phyloP scores from a whole-genome alignment of 1,140 invertebrate genomes.

The Anoplolepis gracilipes region DNA sequence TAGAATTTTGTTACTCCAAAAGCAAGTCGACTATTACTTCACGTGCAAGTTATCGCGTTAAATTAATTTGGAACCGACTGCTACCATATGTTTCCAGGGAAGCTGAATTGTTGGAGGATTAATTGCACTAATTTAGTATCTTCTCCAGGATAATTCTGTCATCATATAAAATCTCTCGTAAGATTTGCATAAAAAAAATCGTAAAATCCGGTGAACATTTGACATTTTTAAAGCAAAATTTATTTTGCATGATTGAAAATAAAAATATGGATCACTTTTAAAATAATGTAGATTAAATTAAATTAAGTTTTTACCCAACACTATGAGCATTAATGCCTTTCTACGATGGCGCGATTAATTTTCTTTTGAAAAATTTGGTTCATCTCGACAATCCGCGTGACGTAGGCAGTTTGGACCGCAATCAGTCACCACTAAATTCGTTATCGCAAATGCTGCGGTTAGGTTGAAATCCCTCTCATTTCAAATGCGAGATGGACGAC shows the following conservation, averaged over 20 bases:
- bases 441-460: slow-evolving; percentile 46
- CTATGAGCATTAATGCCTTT: background rate
- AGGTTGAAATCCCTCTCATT: slow-evolving; percentile 13
- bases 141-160: background rate
- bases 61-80: slow-evolving; percentile 38
- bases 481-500: background rate
- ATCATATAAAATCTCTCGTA: background rate
- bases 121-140: slow-evolving; percentile 32
- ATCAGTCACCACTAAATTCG: slow-evolving; percentile 42
- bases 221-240: background rate
- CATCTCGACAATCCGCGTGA: background rate
- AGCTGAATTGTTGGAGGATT: slow-evolving; percentile 25
- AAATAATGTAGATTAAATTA: background rate
- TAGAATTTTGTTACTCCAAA: slow-evolving; percentile 8
- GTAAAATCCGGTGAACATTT: no score
- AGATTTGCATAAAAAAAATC: no score
- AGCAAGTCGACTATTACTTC: background rate
- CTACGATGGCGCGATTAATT: background rate
- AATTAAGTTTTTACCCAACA: background rate
- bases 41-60: background rate
- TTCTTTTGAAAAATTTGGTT: slow-evolving; percentile 28
- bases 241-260: background rate
- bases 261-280: background rate
- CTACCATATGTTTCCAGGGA: background rate
- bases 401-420: slow-evolving; percentile 20